phyloP scores from a whole-genome alignment of 1,140 invertebrate species.

The Thaumatotibia leucotreta region DNA sequence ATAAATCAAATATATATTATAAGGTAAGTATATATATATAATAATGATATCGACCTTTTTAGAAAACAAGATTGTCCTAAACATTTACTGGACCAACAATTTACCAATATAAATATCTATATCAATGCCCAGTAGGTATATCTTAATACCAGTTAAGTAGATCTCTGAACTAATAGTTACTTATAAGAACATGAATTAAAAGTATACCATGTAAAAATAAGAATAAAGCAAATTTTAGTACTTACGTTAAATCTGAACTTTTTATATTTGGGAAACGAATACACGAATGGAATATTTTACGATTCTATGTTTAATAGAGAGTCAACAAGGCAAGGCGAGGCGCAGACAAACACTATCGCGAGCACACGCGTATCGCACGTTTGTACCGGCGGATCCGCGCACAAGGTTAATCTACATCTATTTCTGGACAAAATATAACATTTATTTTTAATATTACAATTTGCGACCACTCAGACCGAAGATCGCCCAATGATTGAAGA shows the following conservation, averaged over 20 bases:
- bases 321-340: slow-evolving; percentile 39
- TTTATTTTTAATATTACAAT: not conserved
- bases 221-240: not conserved
- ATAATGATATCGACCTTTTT: too few species aligned
- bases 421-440: slow-evolving; percentile 21
- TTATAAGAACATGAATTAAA: too few species aligned
- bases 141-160: too few species aligned
- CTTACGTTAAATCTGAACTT: not conserved
- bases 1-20: too few species aligned
- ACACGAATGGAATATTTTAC: not conserved
- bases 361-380: slow-evolving; percentile 42
- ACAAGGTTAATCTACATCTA: slow-evolving; percentile 33
- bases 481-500: not conserved
- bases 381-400: slow-evolving; percentile 30
- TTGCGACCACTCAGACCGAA: not conserved
- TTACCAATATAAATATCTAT: too few species aligned
- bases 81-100: too few species aligned
- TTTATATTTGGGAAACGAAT: not conserved
- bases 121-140: too few species aligned
- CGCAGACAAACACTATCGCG: slow-evolving; percentile 47
- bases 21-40: too few species aligned
- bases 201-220: too few species aligned
- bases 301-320: slow-evolving; percentile 24
- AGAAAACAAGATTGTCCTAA: too few species aligned
- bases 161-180: too few species aligned